Conservation (phyloP, 2,113 vertebrate genomes). For the Agapornis roseicollis region DNA sequence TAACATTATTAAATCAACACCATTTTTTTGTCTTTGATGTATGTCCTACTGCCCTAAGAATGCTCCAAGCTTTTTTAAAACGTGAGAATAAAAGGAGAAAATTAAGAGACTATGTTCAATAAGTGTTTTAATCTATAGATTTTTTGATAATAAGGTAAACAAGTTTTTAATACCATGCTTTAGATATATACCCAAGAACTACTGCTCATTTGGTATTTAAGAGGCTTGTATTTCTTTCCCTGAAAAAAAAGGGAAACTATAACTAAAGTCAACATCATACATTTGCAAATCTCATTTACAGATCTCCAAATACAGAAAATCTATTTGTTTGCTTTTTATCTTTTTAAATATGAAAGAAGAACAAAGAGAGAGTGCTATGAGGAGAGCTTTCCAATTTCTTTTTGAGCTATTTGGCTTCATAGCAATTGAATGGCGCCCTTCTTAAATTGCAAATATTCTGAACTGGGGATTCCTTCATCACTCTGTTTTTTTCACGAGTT, state of each 20-base stretch:
- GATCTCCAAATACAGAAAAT: background rate
- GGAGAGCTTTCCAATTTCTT: background rate
- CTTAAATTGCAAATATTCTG: background rate
- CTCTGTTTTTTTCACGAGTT: background rate
- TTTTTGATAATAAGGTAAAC: slow-evolving; percentile 62
- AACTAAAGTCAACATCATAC: background rate
- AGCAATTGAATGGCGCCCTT: background rate
- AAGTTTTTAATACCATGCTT: background rate
- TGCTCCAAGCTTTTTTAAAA: slow-evolving; percentile 70
- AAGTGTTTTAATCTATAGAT: slow-evolving; percentile 69
- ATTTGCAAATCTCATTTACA: background rate
- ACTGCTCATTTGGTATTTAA: background rate
- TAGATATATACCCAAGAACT: background rate
- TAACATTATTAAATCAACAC: background rate
- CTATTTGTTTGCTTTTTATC: background rate
- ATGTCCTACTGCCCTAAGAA: slow-evolving; percentile 70
- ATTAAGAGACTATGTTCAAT: slow-evolving; percentile 63
- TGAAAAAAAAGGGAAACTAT: background rate
- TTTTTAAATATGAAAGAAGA: background rate
- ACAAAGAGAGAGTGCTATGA: background rate
- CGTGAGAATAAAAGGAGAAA: slow-evolving; percentile 62
- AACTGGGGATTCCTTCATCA: background rate
- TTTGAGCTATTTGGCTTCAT: background rate
- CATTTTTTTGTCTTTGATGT: background rate
- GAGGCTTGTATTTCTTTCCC: background rate